phyloP scores from a whole-genome alignment of 2,888 invertebrate genomes.

The Bimastos eiseni region DNA sequence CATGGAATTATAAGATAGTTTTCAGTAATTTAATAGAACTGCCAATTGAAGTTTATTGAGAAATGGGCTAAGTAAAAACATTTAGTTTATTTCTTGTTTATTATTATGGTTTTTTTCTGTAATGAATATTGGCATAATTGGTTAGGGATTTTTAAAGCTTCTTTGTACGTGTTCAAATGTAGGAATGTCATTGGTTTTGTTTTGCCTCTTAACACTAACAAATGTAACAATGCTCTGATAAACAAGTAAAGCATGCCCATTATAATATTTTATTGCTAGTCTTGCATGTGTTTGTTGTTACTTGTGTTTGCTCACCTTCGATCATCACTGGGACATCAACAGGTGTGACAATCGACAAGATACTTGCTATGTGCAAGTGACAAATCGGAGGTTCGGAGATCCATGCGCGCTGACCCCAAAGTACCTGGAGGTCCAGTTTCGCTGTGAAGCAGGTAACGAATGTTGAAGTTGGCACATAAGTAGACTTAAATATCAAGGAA shows the following conservation, averaged over 20 bases:
- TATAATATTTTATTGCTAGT: neutral
- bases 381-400: slow-evolving; percentile 63
- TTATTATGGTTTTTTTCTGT: neutral
- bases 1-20: neutral
- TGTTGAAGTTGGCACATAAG: neutral
- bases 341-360: slow-evolving; percentile 26
- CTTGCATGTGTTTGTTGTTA: slow-evolving; percentile 16
- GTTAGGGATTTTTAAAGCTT: neutral
- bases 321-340: slow-evolving; percentile 27
- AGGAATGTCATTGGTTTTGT: neutral
- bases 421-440: slow-evolving; percentile 55
- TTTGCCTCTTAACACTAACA: neutral
- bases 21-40: neutral
- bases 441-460: slow-evolving; percentile 46
- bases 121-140: neutral
- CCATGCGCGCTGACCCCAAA: slow-evolving; percentile 54
- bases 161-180: neutral
- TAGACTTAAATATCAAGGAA: neutral
- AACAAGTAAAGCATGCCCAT: neutral
- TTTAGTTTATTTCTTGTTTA: neutral
- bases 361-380: slow-evolving; percentile 32
- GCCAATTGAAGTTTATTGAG: neutral
- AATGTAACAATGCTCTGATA: neutral
- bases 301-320: slow-evolving; percentile 9
- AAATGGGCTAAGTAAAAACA: neutral